Percentiles rank a stretch among this genome's conserved stretches.
Evolutionary conservation across 2,797 vertebrate genomes (phyloP).

Genomic region (Corythornis leucogaster): DNA sequence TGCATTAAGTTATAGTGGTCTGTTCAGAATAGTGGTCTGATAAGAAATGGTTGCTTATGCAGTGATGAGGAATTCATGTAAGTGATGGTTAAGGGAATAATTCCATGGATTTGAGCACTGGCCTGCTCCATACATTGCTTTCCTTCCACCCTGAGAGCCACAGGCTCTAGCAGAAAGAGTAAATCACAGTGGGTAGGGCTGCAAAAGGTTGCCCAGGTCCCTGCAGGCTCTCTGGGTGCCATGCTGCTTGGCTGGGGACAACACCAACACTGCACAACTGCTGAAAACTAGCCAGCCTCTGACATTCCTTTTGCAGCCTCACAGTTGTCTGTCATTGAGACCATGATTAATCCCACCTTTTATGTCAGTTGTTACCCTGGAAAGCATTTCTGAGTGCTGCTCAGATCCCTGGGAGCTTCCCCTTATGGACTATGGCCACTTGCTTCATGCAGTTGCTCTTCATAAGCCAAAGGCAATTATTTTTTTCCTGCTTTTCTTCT

Average conservation of each 20-base stretch:
- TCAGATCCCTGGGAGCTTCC: background rate
- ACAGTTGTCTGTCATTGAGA: background rate
- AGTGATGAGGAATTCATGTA: background rate
- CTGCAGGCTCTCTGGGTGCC: background rate
- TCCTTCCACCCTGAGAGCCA: background rate
- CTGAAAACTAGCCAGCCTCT: background rate
- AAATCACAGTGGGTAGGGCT: background rate
- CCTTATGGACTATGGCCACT: background rate
- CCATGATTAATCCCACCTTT: background rate
- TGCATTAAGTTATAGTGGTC: background rate
- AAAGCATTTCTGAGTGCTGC: background rate
- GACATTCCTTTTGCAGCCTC: background rate
- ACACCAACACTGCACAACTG: accelerated
- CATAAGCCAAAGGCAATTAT: background rate
- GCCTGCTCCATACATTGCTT: background rate
- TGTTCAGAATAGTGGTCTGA: background rate
- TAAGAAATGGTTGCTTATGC: background rate
- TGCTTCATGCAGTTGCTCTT: background rate
- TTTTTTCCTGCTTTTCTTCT: background rate
- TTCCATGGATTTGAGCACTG: background rate
- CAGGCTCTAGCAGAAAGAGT: background rate
- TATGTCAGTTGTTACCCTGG: background rate
- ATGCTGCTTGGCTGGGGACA: background rate
- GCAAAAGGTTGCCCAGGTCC: background rate
- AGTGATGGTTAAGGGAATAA: background rate